phyloP scores from a whole-genome alignment of 1,140 invertebrate species.

The Akabosia matsudoensis region DNA sequence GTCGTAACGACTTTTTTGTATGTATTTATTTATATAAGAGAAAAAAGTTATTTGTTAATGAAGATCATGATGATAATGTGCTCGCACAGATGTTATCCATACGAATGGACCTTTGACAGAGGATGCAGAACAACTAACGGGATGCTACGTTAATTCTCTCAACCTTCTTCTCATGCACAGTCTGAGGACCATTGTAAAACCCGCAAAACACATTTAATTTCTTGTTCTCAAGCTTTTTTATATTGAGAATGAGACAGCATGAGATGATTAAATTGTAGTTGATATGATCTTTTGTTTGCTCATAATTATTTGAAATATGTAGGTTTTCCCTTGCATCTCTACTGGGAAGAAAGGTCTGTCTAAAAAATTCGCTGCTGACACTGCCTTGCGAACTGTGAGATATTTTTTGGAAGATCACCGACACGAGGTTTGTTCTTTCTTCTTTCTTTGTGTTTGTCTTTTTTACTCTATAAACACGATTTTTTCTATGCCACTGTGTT shows the following conservation, averaged over 20 bases:
- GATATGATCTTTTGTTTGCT: neutral
- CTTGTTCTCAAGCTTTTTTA: neutral
- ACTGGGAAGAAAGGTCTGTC: constrained; percentile 18
- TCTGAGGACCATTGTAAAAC: constrained; percentile 24
- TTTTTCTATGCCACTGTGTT: too few relatives aligned
- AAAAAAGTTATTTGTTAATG: neutral
- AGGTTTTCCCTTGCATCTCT: constrained; percentile 24
- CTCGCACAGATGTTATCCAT: constrained; percentile 22
- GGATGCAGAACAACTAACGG: constrained; percentile 17
- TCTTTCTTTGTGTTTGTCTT: too few relatives aligned
- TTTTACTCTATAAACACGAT: too few relatives aligned
- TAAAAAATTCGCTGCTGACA: neutral
- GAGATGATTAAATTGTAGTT: neutral
- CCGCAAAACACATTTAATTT: neutral
- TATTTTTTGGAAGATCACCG: constrained; percentile 13
- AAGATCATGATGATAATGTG: too few relatives aligned
- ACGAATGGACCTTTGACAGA: constrained; percentile 24
- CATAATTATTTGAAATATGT: neutral
- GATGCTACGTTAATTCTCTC: constrained; percentile 24
- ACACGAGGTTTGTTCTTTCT: neutral
- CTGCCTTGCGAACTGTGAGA: constrained; percentile 5
- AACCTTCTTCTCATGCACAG: constrained; percentile 8
- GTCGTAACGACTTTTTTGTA: neutral
- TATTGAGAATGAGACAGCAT: neutral
- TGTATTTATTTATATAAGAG: neutral